phyloP scores from a whole-genome alignment of 2,113 vertebrate genomes.

The Mesoclemmys tuberculata region DNA sequence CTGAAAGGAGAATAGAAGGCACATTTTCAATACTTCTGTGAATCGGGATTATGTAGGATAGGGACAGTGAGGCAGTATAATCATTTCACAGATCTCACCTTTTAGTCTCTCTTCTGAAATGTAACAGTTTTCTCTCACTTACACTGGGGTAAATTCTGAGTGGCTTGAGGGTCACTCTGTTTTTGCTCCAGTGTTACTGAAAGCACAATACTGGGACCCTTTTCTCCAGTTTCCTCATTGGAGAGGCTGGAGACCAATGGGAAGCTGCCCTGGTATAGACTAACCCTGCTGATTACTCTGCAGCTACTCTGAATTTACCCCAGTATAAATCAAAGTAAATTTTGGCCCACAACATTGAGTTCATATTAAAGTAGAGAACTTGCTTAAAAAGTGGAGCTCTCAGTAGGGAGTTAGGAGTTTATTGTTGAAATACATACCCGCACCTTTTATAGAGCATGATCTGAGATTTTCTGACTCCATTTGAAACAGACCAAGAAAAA shows the following conservation, averaged over 20 bases:
- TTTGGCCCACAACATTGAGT: not conserved
- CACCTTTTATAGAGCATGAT: not conserved
- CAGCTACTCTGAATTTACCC: not conserved
- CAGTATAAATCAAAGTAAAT: not conserved
- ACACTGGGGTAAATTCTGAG: not conserved
- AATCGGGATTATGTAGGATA: no score
- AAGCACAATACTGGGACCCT: not conserved
- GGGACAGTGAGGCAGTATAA: not conserved
- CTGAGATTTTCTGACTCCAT: not conserved
- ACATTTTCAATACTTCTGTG: not conserved
- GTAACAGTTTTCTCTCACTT: not conserved
- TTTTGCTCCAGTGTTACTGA: not conserved
- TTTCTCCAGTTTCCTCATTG: not conserved
- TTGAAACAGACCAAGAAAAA: slow-evolving; percentile 22
- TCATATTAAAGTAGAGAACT: not conserved
- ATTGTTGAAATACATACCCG: not conserved
- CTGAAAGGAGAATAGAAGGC: not conserved
- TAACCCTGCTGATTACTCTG: not conserved
- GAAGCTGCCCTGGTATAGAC: not conserved
- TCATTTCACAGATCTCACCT: not conserved
- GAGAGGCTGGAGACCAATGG: not conserved
- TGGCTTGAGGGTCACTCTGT: not conserved
- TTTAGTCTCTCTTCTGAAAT: not conserved
- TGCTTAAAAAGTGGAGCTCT: not conserved
- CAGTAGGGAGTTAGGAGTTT: not conserved